These are phyloP conservation scores for Phalera bucephala DNA, from an alignment of 2,888 invertebrate genomes.

Conservation along the genomic window DNA sequence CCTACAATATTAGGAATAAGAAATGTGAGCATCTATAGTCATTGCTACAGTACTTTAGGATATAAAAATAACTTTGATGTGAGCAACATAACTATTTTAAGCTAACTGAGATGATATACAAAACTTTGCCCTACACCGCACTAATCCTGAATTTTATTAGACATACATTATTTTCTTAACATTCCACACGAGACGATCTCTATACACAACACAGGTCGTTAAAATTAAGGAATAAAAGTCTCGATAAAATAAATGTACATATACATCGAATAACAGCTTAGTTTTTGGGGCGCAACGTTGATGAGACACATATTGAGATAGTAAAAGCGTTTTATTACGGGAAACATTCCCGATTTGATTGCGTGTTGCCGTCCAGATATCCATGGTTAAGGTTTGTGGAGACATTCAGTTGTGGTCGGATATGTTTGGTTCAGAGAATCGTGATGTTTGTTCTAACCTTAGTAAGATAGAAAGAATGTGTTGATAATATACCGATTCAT, in stretches of 20 bases:
- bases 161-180: slow-evolving; percentile 12
- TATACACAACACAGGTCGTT: slow-evolving; percentile 46
- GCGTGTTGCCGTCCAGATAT: slow-evolving; percentile 30
- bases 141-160: background rate
- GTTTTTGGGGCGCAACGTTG: slow-evolving; percentile 56
- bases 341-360: slow-evolving; percentile 61
- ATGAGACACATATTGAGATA: slow-evolving; percentile 68
- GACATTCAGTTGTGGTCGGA: slow-evolving; percentile 23
- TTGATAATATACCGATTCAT: too few relatives aligned
- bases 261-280: slow-evolving; percentile 62
- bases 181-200: slow-evolving; percentile 8
- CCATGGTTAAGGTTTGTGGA: slow-evolving; percentile 21
- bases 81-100: too few relatives aligned
- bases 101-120: too few relatives aligned
- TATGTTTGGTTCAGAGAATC: slow-evolving; percentile 8
- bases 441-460: slow-evolving; percentile 1
- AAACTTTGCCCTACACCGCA: too few relatives aligned
- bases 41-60: too few relatives aligned
- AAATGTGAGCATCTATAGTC: too few relatives aligned
- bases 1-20: too few relatives aligned
- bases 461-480: background rate
- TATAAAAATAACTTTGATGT: too few relatives aligned
- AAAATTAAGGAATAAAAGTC: slow-evolving; percentile 70
- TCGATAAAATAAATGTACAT: slow-evolving; percentile 63
- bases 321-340: slow-evolving; percentile 69